A percentile compares a stretch with the other conserved stretches of the same genome.
Conservation (phyloP, 2,113 vertebrate species). For the Fukomys damarensis region DNA sequence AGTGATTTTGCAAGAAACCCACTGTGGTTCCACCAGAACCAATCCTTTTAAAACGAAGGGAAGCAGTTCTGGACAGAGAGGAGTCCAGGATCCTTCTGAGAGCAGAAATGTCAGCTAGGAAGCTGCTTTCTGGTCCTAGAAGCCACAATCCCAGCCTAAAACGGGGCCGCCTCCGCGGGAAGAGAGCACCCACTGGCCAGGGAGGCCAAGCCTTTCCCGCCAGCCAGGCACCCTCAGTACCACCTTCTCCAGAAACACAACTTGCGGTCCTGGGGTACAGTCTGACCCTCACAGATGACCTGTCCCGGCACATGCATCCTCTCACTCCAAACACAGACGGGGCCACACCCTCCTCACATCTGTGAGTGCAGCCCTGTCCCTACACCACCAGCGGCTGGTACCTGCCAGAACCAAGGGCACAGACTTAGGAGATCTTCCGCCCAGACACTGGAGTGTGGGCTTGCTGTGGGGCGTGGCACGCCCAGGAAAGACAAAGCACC, state of each 20-base stretch:
- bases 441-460: neutral
- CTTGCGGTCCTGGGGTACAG: neutral
- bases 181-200: neutral
- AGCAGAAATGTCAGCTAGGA: neutral
- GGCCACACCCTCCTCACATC: neutral
- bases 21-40: neutral
- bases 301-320: neutral
- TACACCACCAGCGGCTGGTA: neutral
- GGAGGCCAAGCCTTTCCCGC: neutral
- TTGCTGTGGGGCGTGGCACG: neutral
- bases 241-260: neutral
- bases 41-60: neutral
- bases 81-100: neutral
- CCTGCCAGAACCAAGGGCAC: neutral
- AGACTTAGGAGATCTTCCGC: neutral
- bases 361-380: neutral
- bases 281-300: neutral
- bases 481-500: neutral
- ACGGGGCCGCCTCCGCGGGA: neutral
- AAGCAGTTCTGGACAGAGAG: neutral
- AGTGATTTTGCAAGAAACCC: constrained; percentile 15
- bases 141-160: neutral
- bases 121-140: neutral
- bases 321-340: neutral
- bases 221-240: neutral